phyloP scores from a whole-genome alignment of 2,888 invertebrate species.

The Aspidiotus rigidus region DNA sequence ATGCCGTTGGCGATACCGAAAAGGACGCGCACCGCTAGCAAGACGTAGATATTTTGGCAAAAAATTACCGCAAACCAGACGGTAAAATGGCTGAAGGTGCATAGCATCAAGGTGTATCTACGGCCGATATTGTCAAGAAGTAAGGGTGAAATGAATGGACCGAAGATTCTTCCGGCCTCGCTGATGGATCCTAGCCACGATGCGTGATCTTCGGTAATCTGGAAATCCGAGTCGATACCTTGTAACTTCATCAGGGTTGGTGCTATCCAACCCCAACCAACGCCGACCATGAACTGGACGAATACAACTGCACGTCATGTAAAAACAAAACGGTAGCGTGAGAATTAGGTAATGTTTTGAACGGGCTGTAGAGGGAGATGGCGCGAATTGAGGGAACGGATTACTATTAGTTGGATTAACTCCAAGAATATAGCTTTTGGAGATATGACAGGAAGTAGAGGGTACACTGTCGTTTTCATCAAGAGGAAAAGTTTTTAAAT shows the following conservation, averaged over 20 bases:
- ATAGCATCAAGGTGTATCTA: neutral
- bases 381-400: too few species aligned
- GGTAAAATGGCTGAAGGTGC: neutral
- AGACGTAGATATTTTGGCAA: conserved; percentile 3
- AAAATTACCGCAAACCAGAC: conserved; percentile 13
- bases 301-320: too few species aligned
- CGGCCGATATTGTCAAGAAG: conserved; percentile 12
- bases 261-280: conserved; percentile 23
- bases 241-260: conserved; percentile 13
- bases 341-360: too few species aligned
- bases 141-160: neutral
- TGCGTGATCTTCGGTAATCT: neutral
- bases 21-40: conserved; percentile 36
- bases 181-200: conserved; percentile 17
- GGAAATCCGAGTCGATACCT: neutral
- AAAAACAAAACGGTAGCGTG: too few species aligned
- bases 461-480: too few species aligned
- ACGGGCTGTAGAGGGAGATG: too few species aligned
- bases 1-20: conserved; percentile 38
- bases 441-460: too few species aligned
- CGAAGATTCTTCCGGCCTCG: conserved; percentile 18
- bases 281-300: conserved; percentile 11
- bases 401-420: too few species aligned
- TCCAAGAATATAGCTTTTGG: too few species aligned
- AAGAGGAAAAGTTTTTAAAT: too few species aligned